Evolutionary conservation across 2,797 vertebrate species (phyloP).

Genomic region (Danio jaintianensis): DNA sequence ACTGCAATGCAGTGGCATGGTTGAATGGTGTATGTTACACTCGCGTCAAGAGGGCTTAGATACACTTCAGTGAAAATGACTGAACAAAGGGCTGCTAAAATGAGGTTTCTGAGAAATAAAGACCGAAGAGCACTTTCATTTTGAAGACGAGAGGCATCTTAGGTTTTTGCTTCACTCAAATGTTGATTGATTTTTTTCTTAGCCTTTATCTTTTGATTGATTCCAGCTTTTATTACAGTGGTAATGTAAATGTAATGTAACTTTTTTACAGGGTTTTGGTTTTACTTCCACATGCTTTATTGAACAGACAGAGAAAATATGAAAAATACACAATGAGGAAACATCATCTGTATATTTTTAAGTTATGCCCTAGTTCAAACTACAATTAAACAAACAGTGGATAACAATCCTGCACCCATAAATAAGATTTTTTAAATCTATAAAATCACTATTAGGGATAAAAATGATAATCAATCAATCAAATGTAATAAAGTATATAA

Average conservation of each 20-base stretch:
- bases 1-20: constrained; percentile 1
- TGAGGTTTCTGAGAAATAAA: not conserved
- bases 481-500: too few relatives aligned
- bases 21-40: constrained; percentile 24
- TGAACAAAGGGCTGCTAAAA: constrained; percentile 9
- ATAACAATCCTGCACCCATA: too few relatives aligned
- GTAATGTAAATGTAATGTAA: not conserved
- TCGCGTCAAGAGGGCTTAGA: constrained; percentile 31
- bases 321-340: too few relatives aligned
- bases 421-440: too few relatives aligned
- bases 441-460: too few relatives aligned
- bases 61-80: constrained; percentile 29
- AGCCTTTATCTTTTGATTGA: not conserved
- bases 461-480: too few relatives aligned
- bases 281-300: too few relatives aligned
- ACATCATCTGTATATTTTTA: too few relatives aligned
- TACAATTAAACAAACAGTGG: too few relatives aligned
- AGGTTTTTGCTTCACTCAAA: not conserved
- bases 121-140: not conserved
- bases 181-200: not conserved
- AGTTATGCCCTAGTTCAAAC: too few relatives aligned
- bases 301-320: too few relatives aligned
- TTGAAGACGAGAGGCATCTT: not conserved
- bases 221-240: not conserved
- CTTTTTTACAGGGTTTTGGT: too few relatives aligned